A percentile compares a stretch with the other conserved stretches of the same genome.
phyloP scores from a whole-genome alignment of 2,888 invertebrate species.

The Marasmarcha lunaedactyla region DNA sequence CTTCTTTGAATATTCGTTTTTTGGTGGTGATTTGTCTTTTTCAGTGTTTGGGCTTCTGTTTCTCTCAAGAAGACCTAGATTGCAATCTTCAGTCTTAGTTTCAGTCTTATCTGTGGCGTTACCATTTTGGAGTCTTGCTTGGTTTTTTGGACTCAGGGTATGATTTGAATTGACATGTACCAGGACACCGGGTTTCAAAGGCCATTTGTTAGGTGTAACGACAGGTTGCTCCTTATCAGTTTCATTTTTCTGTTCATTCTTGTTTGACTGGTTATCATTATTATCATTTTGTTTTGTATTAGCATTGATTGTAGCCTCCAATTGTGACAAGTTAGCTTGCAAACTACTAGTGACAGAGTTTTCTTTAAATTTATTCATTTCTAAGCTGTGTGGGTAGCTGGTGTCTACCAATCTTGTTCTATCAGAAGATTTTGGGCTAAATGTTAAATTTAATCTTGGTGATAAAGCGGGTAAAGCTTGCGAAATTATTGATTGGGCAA shows the following conservation, averaged over 20 bases:
- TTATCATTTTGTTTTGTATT: slow-evolving; percentile 22
- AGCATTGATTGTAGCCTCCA: slow-evolving; percentile 35
- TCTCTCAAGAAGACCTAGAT: slow-evolving; percentile 55
- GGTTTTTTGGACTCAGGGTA: slow-evolving; percentile 73
- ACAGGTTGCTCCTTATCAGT: slow-evolving; percentile 36
- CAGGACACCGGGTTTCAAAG: slow-evolving; percentile 87
- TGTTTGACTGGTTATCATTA: slow-evolving; percentile 29
- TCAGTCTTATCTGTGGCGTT: slow-evolving; percentile 18
- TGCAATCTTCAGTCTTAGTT: slow-evolving; percentile 30
- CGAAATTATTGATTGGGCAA: slow-evolving; percentile 67
- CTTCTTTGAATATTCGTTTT: slow-evolving; percentile 49
- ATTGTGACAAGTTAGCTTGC: slow-evolving; percentile 35
- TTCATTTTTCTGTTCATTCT: slow-evolving; percentile 31
- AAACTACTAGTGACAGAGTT: slow-evolving; percentile 24
- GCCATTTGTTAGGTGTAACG: slow-evolving; percentile 80
- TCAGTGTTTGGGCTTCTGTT: slow-evolving; percentile 29
- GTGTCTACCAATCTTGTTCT: slow-evolving; percentile 55
- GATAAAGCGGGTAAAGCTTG: slow-evolving; percentile 65
- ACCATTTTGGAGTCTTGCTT: slow-evolving; percentile 39
- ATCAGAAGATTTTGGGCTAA: slow-evolving; percentile 57
- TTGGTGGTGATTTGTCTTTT: slow-evolving; percentile 21
- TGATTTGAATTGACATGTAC: slow-evolving; percentile 89
- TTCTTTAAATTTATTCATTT: slow-evolving; percentile 47
- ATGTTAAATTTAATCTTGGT: slow-evolving; percentile 51
- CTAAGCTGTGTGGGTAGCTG: slow-evolving; percentile 33